Base-by-base conservation (phyloP, 2,113 vertebrate species). In the Bostrychus sinensis region DNA sequence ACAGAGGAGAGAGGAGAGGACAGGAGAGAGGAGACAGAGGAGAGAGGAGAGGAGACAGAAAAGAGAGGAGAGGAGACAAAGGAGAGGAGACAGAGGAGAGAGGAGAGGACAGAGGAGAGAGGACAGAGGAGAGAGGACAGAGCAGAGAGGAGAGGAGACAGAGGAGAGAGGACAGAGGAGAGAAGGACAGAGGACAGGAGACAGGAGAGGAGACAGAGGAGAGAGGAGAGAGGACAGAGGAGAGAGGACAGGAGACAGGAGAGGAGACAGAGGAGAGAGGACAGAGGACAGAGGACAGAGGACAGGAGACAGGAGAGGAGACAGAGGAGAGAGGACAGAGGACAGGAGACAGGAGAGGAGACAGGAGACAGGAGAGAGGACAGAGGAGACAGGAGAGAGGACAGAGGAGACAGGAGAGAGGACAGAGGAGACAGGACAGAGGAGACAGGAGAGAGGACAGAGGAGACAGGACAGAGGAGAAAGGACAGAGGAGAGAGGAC, bases 1-100 rank as follows among this genome's bases (percentile, higher is more conserved):
- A n/a, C n/a, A n/a, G n/a, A n/a, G n/a, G n/a, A 0, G 3, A 0
- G 0, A 1, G 20, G 0, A 7, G 12, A 8, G 0, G n/a, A n/a
- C n/a, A n/a, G 34, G 7, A 8, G 3, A 3, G 7, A 8, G 34
- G 38, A 14, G 19, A n/a, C n/a, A n/a, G n/a, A n/a, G n/a, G n/a
- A n/a, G n/a, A n/a, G n/a, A n/a, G n/a, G n/a, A n/a, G n/a, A n/a
- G n/a, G n/a, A n/a, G n/a, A n/a, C n/a, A n/a, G n/a, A n/a, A n/a
- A n/a, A n/a, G n/a, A n/a, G n/a, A n/a, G n/a, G n/a, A n/a, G n/a
- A n/a, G n/a, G n/a, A n/a, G n/a, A n/a, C n/a, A n/a, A n/a, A n/a
- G n/a, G n/a, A n/a, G n/a, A n/a, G n/a, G n/a, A n/a, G n/a, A n/a
- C n/a, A n/a, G n/a, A n/a, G n/a, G n/a, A n/a, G n/a, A n/a, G n/a